Evolutionary conservation across 2,113 vertebrate species (phyloP), one percentile per base, ranked within the genome.

Genomic region (Erythrocercus mccallii): DNA sequence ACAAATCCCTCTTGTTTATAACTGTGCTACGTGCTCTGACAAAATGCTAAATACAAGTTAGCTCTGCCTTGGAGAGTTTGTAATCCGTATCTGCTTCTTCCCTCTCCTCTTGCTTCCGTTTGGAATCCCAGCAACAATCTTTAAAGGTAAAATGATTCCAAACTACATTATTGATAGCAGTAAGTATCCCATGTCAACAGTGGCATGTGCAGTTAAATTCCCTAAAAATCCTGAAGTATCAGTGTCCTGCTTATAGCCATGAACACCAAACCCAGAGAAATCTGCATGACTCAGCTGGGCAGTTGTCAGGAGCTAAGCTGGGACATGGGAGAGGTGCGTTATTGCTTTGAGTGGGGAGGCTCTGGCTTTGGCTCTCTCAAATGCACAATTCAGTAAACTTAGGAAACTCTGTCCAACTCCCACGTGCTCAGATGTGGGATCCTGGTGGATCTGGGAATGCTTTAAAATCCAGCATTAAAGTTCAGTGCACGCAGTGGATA

Each of bases 121-220:
- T 96, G 98, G 97, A 98, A 98, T 98, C 95, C 96, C 98, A 99
- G 99, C 98, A 96, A 98, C 98, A 96, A 98, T 99, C 96, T 99
- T 99, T 98, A 99, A 99, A 98, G 99, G 98, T 98, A 98, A 99
- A 98, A 98, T 96, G 97, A 98, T 98, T 96, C 98, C 98, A 97
- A 98, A 98, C 98, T 98, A 98, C 98, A 98, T 99, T 98, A 97
- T 98, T 98, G 98, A 98, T 96, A 98, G 98, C 98, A 99, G 98
- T 99, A 99, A 99, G 98, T 99, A 98, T 97, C 93, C 95, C 48
- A 19, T 85, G 85, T 91, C 96, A 91, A 81, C 88, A 71, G 73
- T 58, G 65, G 42, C 20, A 1, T 85, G 48, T 65, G 77, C 68
- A 51, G 42, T 94, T 91, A 19, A 74, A 38, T 42, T 92, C 65